Evolutionary conservation across 2,113 vertebrate genomes (phyloP), one percentile per base, ranked within the genome.

Genomic region (Meleagris gallopavo): DNA sequence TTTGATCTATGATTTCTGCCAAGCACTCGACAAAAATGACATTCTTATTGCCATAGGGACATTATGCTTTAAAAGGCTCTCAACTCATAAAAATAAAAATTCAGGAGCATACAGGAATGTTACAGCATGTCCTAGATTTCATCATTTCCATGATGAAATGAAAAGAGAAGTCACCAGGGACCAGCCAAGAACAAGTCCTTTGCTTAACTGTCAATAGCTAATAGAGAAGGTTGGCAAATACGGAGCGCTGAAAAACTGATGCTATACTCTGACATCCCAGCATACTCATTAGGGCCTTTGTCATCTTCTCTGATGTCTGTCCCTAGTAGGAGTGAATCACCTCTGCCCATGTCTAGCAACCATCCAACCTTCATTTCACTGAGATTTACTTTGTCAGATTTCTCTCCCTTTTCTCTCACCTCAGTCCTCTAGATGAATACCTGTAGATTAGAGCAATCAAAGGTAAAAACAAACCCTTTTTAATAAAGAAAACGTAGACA

Each of bases 241-340:
- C 14, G 1, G 12, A 80, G 9, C 22, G 4, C 38, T 14, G 32
- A 67, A 67, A 41, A 66, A 16, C 38, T 4, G n/a, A 52, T 6
- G 17, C 48, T 5, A 18, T 15, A 6, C 41, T 55, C 55, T 20
- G 57, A 27, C 32, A 17, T 0, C 6, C 0, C 6, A 16, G 14
- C 2, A 30, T 54, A 19, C 20, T 9, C 3, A 8, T 10, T 2
- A 9, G 32, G 13, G 14, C 30, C 54, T 17, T 21, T 36, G 22
- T 30, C 5, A 7, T 36, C 13, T 5, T 7, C 54, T 30, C 6
- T 5, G 9, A 22, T 10, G 13, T 38, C 55, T 3, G 2, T 17
- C 54, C 32, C 36, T 18, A 3, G 13, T 0, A 5, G 21, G 60
- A 82, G 24, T 27, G 14, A 9, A 60, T 65, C 46, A 3, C 14